Percentiles rank a stretch among this genome's conserved stretches.
Conservation (phyloP, 2,797 vertebrate genomes). For the Eulemur rubriventer region DNA sequence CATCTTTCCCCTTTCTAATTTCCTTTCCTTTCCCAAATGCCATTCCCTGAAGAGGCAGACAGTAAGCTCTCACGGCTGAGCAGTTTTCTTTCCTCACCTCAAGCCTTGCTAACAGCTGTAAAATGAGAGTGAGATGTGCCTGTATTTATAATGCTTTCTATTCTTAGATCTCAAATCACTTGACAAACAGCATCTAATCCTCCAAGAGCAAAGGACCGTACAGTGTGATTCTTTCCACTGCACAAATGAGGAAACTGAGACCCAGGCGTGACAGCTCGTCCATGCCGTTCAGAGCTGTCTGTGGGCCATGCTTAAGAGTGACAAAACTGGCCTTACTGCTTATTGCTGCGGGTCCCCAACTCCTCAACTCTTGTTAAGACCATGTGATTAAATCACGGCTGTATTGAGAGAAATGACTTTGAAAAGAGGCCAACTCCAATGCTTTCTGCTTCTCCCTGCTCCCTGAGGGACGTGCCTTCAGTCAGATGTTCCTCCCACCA, state of each 20-base stretch:
- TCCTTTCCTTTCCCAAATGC: background rate
- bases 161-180: conserved; percentile 35
- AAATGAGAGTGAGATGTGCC: background rate
- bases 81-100: background rate
- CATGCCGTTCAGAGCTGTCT: background rate
- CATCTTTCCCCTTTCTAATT: background rate
- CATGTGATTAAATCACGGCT: conserved; percentile 40
- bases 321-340: background rate
- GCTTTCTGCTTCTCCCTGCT: conserved; percentile 31
- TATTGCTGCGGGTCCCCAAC: background rate
- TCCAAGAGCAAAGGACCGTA: background rate
- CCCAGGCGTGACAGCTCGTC: background rate
- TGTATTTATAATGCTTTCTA: conserved; percentile 30
- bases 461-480: conserved; percentile 46
- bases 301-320: background rate
- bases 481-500: background rate
- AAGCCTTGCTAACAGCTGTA: background rate
- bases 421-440: conserved; percentile 5
- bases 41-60: background rate
- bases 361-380: conserved; percentile 27
- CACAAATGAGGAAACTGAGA: conserved; percentile 21
- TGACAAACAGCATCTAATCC: background rate
- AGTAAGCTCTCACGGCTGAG: background rate
- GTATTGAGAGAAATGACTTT: conserved; percentile 52
- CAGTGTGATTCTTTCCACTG: background rate